These are phyloP conservation scores for Schrankia costaestrigalis DNA, from an alignment of 2,888 invertebrate species.

Conservation along the genomic window DNA sequence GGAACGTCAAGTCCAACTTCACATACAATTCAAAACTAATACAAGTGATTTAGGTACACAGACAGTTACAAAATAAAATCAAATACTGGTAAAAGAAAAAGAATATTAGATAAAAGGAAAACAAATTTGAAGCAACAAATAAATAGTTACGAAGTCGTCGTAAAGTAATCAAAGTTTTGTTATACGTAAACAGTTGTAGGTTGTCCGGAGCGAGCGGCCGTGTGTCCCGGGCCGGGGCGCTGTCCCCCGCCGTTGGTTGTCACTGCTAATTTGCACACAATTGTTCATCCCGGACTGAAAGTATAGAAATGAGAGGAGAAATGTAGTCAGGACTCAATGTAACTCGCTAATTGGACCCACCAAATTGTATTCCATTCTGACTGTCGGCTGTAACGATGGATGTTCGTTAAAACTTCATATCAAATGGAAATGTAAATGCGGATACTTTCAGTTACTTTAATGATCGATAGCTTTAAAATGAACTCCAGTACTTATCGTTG, in stretches of 20 bases:
- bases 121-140: background rate
- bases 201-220: constrained; percentile 16
- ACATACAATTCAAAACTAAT: too few species aligned
- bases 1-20: too few species aligned
- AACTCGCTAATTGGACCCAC: constrained; percentile 63
- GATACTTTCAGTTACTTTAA: constrained; percentile 47
- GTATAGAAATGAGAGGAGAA: constrained; percentile 69
- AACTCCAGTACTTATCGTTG: constrained; percentile 25
- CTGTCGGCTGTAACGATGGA: constrained; percentile 40
- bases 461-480: constrained; percentile 40
- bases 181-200: constrained; percentile 9
- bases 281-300: constrained; percentile 69
- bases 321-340: constrained; percentile 58
- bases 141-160: constrained; percentile 5
- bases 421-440: constrained; percentile 50
- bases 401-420: constrained; percentile 58
- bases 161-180: constrained; percentile 3
- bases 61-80: too few species aligned
- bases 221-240: constrained; percentile 45
- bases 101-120: constrained; percentile 2
- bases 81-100: background rate
- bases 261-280: constrained; percentile 76
- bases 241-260: constrained; percentile 59
- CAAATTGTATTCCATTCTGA: constrained; percentile 50
- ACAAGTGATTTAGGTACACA: too few species aligned